These are phyloP conservation scores for Calonectris borealis DNA, from an alignment of 2,113 vertebrate genomes.

Conservation along the genomic window DNA sequence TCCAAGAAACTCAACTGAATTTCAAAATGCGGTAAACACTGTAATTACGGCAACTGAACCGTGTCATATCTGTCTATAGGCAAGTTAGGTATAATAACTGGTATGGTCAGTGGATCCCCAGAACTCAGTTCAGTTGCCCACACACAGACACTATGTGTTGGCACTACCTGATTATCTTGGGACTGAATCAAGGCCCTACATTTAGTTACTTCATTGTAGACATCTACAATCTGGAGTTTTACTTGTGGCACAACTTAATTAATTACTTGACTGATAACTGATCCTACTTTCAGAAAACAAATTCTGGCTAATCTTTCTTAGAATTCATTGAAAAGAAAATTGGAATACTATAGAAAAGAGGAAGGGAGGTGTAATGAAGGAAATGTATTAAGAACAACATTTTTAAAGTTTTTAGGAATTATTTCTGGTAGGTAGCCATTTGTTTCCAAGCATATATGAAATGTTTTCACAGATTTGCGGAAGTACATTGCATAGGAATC, in stretches of 20 bases:
- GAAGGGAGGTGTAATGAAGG: neutral
- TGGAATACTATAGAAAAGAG: neutral
- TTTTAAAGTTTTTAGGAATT: neutral
- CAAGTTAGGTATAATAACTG: neutral
- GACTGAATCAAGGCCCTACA: neutral
- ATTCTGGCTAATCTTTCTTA: neutral
- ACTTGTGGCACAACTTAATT: neutral
- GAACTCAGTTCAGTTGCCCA: neutral
- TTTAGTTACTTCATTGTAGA: neutral
- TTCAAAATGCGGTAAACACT: neutral
- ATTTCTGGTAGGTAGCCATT: neutral
- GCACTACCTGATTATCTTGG: neutral
- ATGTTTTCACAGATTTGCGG: neutral
- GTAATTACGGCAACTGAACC: neutral
- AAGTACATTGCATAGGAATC: neutral
- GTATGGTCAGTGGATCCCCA: neutral
- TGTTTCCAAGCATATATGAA: neutral
- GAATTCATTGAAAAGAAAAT: neutral
- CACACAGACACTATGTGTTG: neutral
- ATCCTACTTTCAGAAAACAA: neutral
- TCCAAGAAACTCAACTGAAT: neutral
- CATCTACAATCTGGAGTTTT: neutral
- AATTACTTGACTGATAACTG: neutral
- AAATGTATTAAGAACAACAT: neutral
- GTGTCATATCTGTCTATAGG: neutral